A percentile compares a stretch with the other conserved stretches of the same genome.
These are phyloP conservation scores for Sebastolobus altivelis DNA, from an alignment of 2,797 vertebrate species.

Conservation along the genomic window DNA sequence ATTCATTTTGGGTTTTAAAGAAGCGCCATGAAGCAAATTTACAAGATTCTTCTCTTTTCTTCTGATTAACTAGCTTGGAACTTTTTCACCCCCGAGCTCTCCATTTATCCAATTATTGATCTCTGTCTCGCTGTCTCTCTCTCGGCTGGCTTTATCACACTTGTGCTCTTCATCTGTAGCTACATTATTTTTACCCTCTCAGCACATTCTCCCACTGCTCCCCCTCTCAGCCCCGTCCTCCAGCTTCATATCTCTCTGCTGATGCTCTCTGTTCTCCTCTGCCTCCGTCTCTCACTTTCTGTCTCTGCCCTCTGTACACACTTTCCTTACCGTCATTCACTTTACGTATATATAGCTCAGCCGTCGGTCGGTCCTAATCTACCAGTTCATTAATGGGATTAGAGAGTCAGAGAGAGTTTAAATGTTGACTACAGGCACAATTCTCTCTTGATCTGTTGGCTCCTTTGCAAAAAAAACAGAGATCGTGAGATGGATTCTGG, in stretches of 20 bases:
- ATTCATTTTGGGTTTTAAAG: neutral
- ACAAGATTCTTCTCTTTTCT: constrained; percentile 1
- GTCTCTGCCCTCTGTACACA: constrained; percentile 1
- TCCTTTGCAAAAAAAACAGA: constrained; percentile 17
- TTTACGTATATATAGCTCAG: constrained; percentile 12
- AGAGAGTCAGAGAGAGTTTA: constrained; percentile 23
- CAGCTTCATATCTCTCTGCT: constrained; percentile 12
- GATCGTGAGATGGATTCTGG: constrained; percentile 22
- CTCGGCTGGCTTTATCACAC: neutral
- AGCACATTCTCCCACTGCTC: constrained; percentile 21
- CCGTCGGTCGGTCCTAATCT: constrained; percentile 32
- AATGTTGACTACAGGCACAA: constrained; percentile 17
- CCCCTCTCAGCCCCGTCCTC: neutral
- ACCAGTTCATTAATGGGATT: constrained; percentile 55
- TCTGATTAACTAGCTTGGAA: constrained; percentile 2
- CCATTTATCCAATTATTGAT: constrained; percentile 38
- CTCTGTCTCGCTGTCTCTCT: constrained; percentile 1
- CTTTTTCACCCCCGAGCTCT: neutral
- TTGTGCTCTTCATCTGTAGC: constrained; percentile 7
- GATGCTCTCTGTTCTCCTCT: constrained; percentile 1
- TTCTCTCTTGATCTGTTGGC: constrained; percentile 28
- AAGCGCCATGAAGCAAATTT: neutral
- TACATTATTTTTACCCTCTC: constrained; percentile 19
- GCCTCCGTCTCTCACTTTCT: neutral
- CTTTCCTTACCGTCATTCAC: neutral